phyloP scores from a whole-genome alignment of 2,797 vertebrate species.

The Enteromius argenteus region DNA sequence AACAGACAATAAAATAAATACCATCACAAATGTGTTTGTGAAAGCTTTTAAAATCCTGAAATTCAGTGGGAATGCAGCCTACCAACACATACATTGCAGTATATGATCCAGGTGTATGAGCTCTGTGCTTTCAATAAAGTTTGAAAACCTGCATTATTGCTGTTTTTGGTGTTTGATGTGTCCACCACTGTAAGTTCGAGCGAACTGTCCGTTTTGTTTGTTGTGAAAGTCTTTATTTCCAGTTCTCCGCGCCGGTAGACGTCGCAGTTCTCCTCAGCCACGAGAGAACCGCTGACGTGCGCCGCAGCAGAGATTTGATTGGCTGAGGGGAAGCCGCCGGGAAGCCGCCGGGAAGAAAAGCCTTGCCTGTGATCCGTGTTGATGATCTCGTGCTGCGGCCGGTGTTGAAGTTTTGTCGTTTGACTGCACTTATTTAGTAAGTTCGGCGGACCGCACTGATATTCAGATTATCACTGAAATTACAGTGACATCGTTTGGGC shows the following conservation, averaged over 20 bases:
- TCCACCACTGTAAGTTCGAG: neutral
- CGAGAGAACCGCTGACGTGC: neutral
- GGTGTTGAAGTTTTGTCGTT: neutral
- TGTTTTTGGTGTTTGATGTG: neutral
- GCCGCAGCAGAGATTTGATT: slow-evolving; percentile 3
- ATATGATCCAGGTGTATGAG: slow-evolving; percentile 10
- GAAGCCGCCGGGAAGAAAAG: neutral
- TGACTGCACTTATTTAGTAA: neutral
- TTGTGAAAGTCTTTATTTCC: neutral
- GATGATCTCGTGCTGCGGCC: neutral
- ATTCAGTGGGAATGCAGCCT: slow-evolving; percentile 5
- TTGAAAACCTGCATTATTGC: neutral
- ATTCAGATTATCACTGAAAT: neutral
- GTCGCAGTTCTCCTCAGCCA: neutral
- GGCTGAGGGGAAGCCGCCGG: neutral
- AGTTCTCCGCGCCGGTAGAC: neutral
- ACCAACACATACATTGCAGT: slow-evolving; percentile 9
- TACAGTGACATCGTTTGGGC: neutral
- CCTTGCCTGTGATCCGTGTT: neutral
- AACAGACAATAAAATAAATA: neutral
- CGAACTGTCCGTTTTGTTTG: neutral
- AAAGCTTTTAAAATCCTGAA: neutral
- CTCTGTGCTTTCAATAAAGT: slow-evolving; percentile 51
- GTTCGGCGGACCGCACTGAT: neutral
- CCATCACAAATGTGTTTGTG: slow-evolving; percentile 22